Base-by-base conservation (phyloP, 2,797 vertebrate species). In the Pitangus sulphuratus region DNA sequence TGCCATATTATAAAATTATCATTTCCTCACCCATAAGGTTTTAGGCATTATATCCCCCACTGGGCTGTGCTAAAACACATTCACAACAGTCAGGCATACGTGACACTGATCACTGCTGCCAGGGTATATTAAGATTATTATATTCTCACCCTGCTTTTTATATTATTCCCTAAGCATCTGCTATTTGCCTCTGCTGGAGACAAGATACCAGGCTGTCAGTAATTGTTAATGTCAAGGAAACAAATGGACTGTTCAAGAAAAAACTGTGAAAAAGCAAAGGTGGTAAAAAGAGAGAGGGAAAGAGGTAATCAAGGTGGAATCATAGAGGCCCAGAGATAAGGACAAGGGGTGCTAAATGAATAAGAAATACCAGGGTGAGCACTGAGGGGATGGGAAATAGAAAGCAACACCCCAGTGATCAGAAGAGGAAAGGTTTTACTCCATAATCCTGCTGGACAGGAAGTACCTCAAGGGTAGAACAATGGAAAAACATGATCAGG, bases 151-250 rank as follows among this genome's bases (percentile, higher is more conserved):
- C 85, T 72, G 76, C 64, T 95, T 84, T 92, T 93, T 94, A 37
- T 40, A 84, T 78, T 95, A 89, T 88, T 95, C 47, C 90, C 93
- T 72, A 84, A 96, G 85, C 87, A 95, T 91, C 96, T 96, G 95
- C 85, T 95, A 88, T 95, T 96, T 95, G 95, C 93, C 87, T 84
- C 79, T 72, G 87, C n/a, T 84, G 85, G 95, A 95, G 89, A 75
- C 57, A 69, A 80, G 87, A 95, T 76, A 96, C 79, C 69, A 72
- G 90, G 57, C 72, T 93, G 93, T 94, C 93, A 91, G 93, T 84
- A 94, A 86, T 19, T 64, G 91, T 90, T 91, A 84, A 76, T 78
- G 90, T 96, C 91, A 95, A 93, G 74, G 87, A 95, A 95, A 95
- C 31, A 92, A 97, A 88, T 47, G 82, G 93, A 84, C 79, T 80